Conservation (phyloP, 2,888 invertebrate species). For the Stenchaetothrips biformis region DNA sequence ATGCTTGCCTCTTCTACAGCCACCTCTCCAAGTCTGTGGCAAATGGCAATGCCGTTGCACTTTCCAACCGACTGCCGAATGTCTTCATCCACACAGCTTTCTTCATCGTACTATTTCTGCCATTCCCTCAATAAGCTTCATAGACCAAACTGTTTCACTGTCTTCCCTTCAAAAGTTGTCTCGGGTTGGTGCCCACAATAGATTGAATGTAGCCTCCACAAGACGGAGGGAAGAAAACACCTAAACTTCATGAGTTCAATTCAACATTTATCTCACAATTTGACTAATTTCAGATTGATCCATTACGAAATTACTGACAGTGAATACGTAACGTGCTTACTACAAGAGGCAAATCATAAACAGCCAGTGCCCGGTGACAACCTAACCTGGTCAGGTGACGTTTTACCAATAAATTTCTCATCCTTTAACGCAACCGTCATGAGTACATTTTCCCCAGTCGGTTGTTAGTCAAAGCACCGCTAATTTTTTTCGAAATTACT, state of each 20-base stretch:
- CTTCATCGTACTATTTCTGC: slow-evolving; percentile 77
- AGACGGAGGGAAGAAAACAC: slow-evolving; percentile 61
- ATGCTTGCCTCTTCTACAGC: slow-evolving; percentile 83
- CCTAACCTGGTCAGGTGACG: no score
- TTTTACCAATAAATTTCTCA: no score
- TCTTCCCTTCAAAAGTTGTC: slow-evolving; percentile 76
- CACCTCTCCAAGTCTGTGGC: slow-evolving; percentile 68
- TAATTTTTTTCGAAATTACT: no score
- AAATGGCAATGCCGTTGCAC: slow-evolving; percentile 75
- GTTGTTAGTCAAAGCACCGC: no score
- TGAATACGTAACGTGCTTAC: no score
- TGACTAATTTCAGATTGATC: slow-evolving; percentile 64
- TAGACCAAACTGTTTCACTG: slow-evolving; percentile 76
- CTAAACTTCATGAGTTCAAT: slow-evolving; percentile 59
- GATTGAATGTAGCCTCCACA: slow-evolving; percentile 85
- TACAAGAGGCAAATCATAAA: no score
- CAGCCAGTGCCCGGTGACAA: no score
- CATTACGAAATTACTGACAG: slow-evolving; percentile 52
- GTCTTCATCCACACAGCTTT: slow-evolving; percentile 67
- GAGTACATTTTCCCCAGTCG: no score
- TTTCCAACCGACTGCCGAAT: slow-evolving; percentile 69
- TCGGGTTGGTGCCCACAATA: slow-evolving; percentile 87
- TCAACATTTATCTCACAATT: slow-evolving; percentile 63
- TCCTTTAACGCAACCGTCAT: no score
- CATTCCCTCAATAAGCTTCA: slow-evolving; percentile 91